Evolutionary conservation across 1,140 invertebrate genomes (phyloP).

Genomic region (Nymphalis io): DNA sequence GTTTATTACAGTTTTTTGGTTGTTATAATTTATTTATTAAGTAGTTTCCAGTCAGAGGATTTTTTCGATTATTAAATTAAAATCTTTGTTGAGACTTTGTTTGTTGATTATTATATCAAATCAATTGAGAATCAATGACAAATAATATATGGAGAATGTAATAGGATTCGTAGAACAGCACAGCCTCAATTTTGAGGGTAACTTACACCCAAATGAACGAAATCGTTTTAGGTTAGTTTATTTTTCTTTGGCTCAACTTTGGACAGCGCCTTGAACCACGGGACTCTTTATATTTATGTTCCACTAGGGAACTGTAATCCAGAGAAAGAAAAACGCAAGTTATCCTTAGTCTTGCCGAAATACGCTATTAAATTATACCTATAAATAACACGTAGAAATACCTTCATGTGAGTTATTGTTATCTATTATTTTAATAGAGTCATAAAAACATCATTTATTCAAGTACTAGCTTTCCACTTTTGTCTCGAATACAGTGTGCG

Average conservation of each 20-base stretch:
- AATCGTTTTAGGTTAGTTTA: constrained; percentile 35
- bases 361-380: constrained; percentile 10
- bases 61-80: no score
- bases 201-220: background rate
- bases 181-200: no score
- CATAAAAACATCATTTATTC: no score
- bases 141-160: no score
- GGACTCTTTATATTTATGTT: constrained; percentile 44
- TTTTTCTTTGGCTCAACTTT: constrained; percentile 37
- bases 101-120: no score
- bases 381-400: background rate
- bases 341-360: constrained; percentile 34
- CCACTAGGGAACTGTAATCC: constrained; percentile 38
- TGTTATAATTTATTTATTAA: no score
- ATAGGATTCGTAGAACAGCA: no score
- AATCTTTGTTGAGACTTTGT: no score
- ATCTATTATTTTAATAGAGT: background rate
- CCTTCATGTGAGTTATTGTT: background rate
- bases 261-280: constrained; percentile 30
- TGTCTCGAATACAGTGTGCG: no score
- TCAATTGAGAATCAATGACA: no score
- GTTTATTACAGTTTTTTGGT: background rate
- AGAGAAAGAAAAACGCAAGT: constrained; percentile 40
- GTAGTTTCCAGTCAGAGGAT: no score
- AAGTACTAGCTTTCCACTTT: no score